Evolutionary conservation across 2,113 vertebrate species (phyloP).

Genomic region (Poecilia latipinna): DNA sequence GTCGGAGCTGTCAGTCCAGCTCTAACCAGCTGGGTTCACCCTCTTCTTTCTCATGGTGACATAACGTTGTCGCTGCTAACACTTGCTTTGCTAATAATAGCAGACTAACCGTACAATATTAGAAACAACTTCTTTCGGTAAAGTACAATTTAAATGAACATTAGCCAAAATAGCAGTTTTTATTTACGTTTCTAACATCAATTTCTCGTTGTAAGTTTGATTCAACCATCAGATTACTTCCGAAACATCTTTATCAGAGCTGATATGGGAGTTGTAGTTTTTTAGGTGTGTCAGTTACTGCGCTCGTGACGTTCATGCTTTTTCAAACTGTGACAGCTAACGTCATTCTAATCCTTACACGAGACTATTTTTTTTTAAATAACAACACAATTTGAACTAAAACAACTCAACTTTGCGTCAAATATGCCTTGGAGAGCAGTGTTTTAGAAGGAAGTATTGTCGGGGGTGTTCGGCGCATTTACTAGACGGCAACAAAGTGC

Average conservation of each 20-base stretch:
- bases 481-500: neutral
- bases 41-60: constrained; percentile 15
- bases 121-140: neutral
- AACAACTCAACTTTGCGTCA: neutral
- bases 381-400: neutral
- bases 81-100: constrained; percentile 34
- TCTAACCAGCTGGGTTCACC: constrained; percentile 46
- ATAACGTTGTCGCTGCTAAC: constrained; percentile 22
- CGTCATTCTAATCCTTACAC: neutral
- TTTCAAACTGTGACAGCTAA: neutral
- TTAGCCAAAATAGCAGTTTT: neutral
- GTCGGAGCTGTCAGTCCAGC: constrained; percentile 60
- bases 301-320: neutral
- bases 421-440: neutral
- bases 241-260: constrained; percentile 66
- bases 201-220: constrained; percentile 26
- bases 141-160: neutral
- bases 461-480: neutral
- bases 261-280: constrained; percentile 81
- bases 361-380: rapidly evolving
- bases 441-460: neutral
- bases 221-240: constrained; percentile 65
- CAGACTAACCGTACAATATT: neutral
- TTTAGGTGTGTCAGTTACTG: neutral
- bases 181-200: constrained; percentile 4